Evolutionary conservation across 2,888 invertebrate species (phyloP).

Genomic region (Apamea sordens): DNA sequence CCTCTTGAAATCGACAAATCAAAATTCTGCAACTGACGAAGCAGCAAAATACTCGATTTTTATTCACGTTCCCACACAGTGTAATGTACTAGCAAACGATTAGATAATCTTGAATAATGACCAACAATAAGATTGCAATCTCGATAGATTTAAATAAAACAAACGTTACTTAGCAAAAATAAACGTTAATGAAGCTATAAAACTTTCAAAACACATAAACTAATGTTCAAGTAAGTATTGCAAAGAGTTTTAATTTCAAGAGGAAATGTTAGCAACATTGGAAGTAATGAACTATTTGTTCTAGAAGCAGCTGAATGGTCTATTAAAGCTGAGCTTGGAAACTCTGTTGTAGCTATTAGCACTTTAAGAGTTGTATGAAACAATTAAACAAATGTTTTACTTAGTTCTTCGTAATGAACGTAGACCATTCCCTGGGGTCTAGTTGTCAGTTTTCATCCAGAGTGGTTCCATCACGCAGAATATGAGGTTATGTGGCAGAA

Average conservation of each 20-base stretch:
- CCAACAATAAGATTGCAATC: constrained; percentile 35
- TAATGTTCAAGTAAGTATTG: constrained; percentile 15
- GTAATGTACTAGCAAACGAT: constrained; percentile 16
- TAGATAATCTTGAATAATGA: constrained; percentile 43
- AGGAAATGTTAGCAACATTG: constrained; percentile 9
- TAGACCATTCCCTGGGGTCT: no score
- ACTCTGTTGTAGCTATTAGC: constrained; percentile 27
- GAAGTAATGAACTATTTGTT: constrained; percentile 13
- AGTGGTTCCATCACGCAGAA: background rate
- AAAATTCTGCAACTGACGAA: background rate
- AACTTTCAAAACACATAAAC: constrained; percentile 52
- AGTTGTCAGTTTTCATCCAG: background rate
- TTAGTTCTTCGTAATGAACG: background rate
- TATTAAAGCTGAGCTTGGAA: constrained; percentile 18
- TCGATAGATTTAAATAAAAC: constrained; percentile 45
- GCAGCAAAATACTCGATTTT: constrained; percentile 14
- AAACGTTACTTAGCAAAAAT: constrained; percentile 35
- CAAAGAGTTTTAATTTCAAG: constrained; percentile 26
- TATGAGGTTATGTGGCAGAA: background rate
- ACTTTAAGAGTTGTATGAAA: constrained; percentile 18
- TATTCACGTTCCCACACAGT: constrained; percentile 19
- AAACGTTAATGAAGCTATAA: constrained; percentile 55
- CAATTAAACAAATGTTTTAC: constrained; percentile 5
- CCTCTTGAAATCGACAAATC: background rate
- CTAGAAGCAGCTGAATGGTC: constrained; percentile 10